A percentile compares a stretch with the other conserved stretches of the same genome.
Conservation (phyloP, 2,797 vertebrate species). For the Todus mexicanus region DNA sequence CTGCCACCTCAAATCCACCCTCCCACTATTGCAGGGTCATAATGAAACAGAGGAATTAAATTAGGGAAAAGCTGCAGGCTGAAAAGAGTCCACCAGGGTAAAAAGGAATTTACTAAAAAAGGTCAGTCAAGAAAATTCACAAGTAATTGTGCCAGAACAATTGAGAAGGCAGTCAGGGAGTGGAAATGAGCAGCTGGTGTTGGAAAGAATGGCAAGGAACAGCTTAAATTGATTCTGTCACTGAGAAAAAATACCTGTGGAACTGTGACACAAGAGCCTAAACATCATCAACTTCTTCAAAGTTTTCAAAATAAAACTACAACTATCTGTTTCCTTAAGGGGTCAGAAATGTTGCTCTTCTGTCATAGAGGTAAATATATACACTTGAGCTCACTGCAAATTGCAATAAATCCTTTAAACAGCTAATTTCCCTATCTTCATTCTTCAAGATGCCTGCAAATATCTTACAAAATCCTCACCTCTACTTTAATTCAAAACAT, state of each 20-base stretch:
- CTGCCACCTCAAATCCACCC: background rate
- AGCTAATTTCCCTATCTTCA: background rate
- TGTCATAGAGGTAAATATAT: background rate
- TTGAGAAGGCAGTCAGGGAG: background rate
- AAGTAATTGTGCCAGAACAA: background rate
- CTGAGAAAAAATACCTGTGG: background rate
- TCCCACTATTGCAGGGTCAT: background rate
- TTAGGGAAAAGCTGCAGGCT: background rate
- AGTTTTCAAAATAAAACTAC: background rate
- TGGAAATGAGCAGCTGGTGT: background rate
- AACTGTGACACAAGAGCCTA: background rate
- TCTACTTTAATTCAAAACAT: background rate
- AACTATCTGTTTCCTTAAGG: background rate
- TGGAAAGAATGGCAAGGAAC: background rate
- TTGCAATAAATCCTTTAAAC: background rate
- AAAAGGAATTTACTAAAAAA: background rate
- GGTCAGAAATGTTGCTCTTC: background rate
- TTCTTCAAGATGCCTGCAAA: background rate
- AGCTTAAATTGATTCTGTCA: background rate
- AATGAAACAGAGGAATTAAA: background rate
- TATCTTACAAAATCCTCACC: background rate
- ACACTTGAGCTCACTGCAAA: background rate
- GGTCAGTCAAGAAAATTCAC: background rate
- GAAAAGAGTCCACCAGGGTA: background rate
- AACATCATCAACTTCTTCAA: background rate